These are phyloP conservation scores for Pogonophryne albipinna DNA, from an alignment of 2,797 vertebrate genomes.

Conservation along the genomic window DNA sequence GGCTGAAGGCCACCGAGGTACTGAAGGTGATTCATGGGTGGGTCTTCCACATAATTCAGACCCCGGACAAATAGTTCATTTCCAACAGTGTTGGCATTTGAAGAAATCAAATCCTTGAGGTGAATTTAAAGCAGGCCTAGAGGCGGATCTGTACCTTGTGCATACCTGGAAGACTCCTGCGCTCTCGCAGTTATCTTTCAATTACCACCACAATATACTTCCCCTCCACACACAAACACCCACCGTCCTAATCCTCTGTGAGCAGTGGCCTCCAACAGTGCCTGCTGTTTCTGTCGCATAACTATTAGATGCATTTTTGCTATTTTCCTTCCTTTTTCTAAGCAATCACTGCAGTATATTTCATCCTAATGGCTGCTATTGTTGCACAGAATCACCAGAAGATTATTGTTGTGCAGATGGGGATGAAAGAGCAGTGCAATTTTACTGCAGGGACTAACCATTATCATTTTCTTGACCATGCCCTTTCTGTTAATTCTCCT, in stretches of 20 bases:
- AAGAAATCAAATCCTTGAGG: constrained; percentile 78
- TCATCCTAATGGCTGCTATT: constrained; percentile 57
- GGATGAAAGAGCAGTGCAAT: constrained; percentile 56
- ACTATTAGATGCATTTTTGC: constrained; percentile 24
- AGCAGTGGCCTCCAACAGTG: constrained; percentile 27
- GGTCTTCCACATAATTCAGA: constrained; percentile 77
- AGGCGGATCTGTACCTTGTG: constrained; percentile 49
- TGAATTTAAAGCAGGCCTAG: constrained; percentile 76
- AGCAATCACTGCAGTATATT: constrained; percentile 44
- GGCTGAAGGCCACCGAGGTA: constrained; percentile 77
- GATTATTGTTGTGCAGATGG: constrained; percentile 63
- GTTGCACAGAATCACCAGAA: constrained; percentile 55
- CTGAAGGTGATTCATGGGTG: constrained; percentile 80
- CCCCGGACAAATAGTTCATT: constrained; percentile 80
- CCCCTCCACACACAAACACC: constrained; percentile 48
- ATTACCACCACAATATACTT: constrained; percentile 64
- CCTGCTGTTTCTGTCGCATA: constrained; percentile 29
- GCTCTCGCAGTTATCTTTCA: constrained; percentile 73
- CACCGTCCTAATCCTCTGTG: constrained; percentile 38
- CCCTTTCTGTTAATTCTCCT: constrained; percentile 75
- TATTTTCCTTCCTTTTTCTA: constrained; percentile 26
- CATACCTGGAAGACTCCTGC: constrained; percentile 52
- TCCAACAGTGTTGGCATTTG: constrained; percentile 80
- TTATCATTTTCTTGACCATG: constrained; percentile 77
- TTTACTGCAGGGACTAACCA: constrained; percentile 62